phyloP scores from a whole-genome alignment of 2,888 invertebrate genomes.

The Halocaridina rubra region DNA sequence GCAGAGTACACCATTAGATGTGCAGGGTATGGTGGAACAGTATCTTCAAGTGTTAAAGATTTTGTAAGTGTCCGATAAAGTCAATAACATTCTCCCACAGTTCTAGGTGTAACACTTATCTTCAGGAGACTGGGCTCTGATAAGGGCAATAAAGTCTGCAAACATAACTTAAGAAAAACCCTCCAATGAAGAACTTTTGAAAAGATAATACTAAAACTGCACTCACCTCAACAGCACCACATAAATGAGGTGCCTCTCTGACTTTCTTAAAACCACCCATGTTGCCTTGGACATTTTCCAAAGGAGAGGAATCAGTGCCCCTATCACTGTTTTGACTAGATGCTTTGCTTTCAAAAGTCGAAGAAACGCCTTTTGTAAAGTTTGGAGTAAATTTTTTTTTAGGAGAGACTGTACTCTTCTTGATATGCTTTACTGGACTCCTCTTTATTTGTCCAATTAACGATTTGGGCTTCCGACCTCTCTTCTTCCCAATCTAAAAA shows the following conservation, averaged over 20 bases:
- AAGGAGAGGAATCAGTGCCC: no score
- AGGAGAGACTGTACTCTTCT: no score
- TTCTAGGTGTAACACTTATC: not conserved
- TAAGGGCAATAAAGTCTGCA: not conserved
- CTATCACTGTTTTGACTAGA: no score
- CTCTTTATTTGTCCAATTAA: not conserved
- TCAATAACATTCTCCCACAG: not conserved
- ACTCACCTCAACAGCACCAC: slow-evolving; percentile 36
- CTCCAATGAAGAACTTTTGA: not conserved
- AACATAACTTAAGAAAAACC: not conserved
- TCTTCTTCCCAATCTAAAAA: not conserved
- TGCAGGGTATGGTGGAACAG: no score
- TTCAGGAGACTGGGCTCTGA: not conserved
- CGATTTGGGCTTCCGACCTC: not conserved
- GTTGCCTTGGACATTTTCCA: no score
- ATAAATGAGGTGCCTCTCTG: slow-evolving; percentile 26
- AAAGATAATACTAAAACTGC: not conserved
- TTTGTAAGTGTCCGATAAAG: not conserved
- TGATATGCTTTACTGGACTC: not conserved
- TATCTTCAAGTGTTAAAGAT: not conserved
- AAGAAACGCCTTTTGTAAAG: no score
- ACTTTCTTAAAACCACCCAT: not conserved
- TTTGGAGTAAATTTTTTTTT: no score
- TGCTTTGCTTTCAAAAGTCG: no score
- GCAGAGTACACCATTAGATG: no score